Evolutionary conservation across 2,113 vertebrate species (phyloP).

Genomic region (Nyctereutes procyonoides): DNA sequence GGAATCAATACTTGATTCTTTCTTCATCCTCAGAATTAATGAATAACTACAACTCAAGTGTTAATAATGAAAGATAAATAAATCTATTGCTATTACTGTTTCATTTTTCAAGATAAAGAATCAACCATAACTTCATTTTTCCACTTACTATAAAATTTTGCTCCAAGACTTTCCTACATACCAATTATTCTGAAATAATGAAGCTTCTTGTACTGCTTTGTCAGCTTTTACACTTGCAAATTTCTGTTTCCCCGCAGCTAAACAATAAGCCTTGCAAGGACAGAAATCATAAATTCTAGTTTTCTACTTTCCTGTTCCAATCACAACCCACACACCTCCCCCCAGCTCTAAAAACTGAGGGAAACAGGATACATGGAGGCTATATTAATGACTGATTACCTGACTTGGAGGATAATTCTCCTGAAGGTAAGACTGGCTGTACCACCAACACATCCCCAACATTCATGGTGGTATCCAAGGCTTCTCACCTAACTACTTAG

Average conservation of each 20-base stretch:
- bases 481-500: conserved; percentile 10
- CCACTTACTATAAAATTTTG: not conserved
- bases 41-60: not conserved
- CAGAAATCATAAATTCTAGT: conserved; percentile 35
- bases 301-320: not conserved
- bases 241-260: conserved; percentile 18
- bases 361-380: not conserved
- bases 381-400: not conserved
- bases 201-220: not conserved
- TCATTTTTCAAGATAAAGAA: conserved; percentile 52
- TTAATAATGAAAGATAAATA: conserved; percentile 38
- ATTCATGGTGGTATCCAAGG: not conserved
- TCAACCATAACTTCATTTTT: not conserved
- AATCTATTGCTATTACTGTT: not conserved
- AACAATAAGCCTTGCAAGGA: conserved; percentile 3
- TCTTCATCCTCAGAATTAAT: conserved; percentile 28
- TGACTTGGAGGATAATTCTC: conserved; percentile 19
- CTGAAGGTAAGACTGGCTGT: not conserved
- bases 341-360: not conserved
- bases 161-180: not conserved
- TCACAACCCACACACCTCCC: not conserved
- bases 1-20: not conserved
- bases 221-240: conserved; percentile 14
- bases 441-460: not conserved
- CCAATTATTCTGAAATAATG: conserved; percentile 16